These are phyloP conservation scores for Bombus pyrosoma DNA, from an alignment of 1,140 invertebrate species.

Conservation along the genomic window DNA sequence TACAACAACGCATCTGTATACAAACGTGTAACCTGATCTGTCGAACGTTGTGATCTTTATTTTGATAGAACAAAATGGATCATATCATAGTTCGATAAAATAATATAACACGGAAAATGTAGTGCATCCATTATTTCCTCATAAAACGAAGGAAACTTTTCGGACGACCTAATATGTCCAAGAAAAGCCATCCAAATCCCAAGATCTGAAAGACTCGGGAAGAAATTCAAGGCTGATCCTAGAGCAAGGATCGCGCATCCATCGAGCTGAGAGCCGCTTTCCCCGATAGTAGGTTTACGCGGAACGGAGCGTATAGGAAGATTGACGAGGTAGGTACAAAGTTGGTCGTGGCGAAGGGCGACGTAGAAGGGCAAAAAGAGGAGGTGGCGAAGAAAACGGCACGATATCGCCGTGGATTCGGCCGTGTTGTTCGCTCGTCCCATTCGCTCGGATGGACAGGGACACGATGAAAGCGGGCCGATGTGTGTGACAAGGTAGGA, in stretches of 20 bases:
- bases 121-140: too few relatives aligned
- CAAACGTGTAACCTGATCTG: too few relatives aligned
- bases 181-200: background rate
- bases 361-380: slow-evolving; percentile 1
- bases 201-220: background rate
- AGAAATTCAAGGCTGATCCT: too few relatives aligned
- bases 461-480: slow-evolving; percentile 17
- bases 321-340: background rate
- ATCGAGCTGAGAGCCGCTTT: background rate
- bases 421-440: background rate
- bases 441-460: slow-evolving; percentile 5
- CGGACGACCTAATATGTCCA: too few relatives aligned
- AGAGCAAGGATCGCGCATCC: background rate
- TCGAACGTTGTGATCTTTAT: too few relatives aligned
- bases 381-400: background rate
- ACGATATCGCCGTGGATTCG: slow-evolving; percentile 15
- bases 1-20: too few relatives aligned
- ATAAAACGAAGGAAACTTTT: too few relatives aligned
- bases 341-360: background rate
- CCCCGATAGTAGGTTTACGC: background rate
- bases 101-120: too few relatives aligned
- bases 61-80: too few relatives aligned
- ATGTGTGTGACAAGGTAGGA: slow-evolving; percentile 16
- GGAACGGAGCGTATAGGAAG: background rate
- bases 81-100: too few relatives aligned